Evolutionary conservation across 2,888 invertebrate genomes (phyloP).

Genomic region (Leptinotarsa rubiginosa): DNA sequence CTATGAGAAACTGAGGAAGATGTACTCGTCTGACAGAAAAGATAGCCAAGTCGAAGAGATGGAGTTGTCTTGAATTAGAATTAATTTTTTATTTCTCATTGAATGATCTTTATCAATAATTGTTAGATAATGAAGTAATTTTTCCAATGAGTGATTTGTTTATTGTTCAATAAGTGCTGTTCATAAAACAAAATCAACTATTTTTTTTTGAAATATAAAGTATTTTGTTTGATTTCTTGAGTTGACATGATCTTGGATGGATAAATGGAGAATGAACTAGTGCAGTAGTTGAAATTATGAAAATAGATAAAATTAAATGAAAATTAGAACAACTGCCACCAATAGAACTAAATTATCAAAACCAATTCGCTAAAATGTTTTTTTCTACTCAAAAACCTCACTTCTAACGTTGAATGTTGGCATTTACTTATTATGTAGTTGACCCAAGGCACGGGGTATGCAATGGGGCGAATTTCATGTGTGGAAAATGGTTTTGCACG

Average conservation of each 20-base stretch:
- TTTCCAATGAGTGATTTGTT: constrained; percentile 19
- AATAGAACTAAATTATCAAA: too few relatives aligned
- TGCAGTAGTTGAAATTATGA: too few relatives aligned
- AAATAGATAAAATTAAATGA: too few relatives aligned
- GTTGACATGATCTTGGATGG: background rate
- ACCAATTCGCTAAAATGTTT: too few relatives aligned
- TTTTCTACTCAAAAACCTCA: too few relatives aligned
- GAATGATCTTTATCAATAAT: background rate
- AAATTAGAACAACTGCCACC: too few relatives aligned
- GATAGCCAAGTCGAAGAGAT: constrained; percentile 46
- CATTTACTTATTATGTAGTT: too few relatives aligned
- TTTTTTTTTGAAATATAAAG: constrained; percentile 26
- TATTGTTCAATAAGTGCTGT: constrained; percentile 22
- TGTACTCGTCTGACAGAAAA: constrained; percentile 72
- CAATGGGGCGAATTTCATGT: too few relatives aligned
- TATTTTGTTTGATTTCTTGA: constrained; percentile 3
- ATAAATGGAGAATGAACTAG: too few relatives aligned
- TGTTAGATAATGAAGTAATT: constrained; percentile 12
- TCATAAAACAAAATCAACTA: constrained; percentile 28
- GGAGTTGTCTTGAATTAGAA: constrained; percentile 41
- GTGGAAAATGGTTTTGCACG: too few relatives aligned
- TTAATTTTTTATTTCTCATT: constrained; percentile 15
- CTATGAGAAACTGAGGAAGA: constrained; percentile 79
- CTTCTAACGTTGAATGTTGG: too few relatives aligned
- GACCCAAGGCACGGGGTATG: too few relatives aligned